Evolutionary conservation across 2,797 vertebrate genomes (phyloP).

Genomic region (Sebastes iracundus): DNA sequence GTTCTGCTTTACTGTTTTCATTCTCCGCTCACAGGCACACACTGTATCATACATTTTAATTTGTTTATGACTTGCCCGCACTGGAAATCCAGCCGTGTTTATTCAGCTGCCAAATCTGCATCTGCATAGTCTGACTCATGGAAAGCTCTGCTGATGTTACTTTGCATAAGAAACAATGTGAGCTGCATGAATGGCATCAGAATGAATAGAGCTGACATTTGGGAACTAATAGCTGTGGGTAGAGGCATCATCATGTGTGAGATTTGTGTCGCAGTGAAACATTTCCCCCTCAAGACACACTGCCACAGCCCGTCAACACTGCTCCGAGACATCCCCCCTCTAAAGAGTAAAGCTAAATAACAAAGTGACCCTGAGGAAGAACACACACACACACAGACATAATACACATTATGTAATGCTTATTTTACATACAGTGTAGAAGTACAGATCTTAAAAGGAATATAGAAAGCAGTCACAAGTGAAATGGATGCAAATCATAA

Average conservation of each 20-base stretch:
- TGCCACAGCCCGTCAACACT: background rate
- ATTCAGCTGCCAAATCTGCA: conserved; percentile 26
- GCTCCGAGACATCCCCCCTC: background rate
- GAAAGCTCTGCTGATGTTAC: conserved; percentile 8
- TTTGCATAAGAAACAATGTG: conserved; percentile 39
- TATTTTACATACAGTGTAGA: background rate
- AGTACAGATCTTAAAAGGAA: background rate
- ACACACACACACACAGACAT: background rate
- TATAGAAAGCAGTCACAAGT: background rate
- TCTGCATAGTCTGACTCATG: conserved; percentile 33
- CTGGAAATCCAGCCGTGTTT: conserved; percentile 19
- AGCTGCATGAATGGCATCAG: conserved; percentile 23
- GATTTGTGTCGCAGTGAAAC: conserved; percentile 13
- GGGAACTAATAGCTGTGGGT: background rate
- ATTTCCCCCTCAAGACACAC: conserved; percentile 11
- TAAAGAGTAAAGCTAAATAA: conserved; percentile 1
- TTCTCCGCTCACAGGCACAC: background rate
- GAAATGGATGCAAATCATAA: background rate
- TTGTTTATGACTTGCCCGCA: conserved; percentile 30
- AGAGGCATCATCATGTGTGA: conserved; percentile 10
- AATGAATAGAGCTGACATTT: conserved; percentile 40
- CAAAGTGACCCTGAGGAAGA: background rate
- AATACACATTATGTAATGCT: background rate
- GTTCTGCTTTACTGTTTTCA: conserved; percentile 9
- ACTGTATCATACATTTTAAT: conserved; percentile 19